These are phyloP conservation scores for Artemia franciscana DNA, from an alignment of 1,140 invertebrate genomes.

Conservation along the genomic window DNA sequence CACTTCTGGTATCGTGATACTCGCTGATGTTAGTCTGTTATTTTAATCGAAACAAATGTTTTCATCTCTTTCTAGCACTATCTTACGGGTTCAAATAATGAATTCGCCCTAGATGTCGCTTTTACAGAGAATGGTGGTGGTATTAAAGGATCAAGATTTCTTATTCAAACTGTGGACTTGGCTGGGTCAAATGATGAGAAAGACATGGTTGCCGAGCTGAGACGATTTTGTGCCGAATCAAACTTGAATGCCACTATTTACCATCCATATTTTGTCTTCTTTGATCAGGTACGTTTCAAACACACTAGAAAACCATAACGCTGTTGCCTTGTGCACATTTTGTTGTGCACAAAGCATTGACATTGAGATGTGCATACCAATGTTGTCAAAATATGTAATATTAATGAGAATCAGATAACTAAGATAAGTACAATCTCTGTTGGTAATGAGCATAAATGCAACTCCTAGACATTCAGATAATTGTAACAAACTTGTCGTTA, in stretches of 20 bases:
- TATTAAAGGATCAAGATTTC: constrained; percentile 57
- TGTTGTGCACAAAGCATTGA: too few relatives aligned
- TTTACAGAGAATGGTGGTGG: constrained; percentile 46
- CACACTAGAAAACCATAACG: too few relatives aligned
- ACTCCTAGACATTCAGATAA: too few relatives aligned
- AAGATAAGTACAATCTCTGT: too few relatives aligned
- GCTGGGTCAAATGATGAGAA: constrained; percentile 71
- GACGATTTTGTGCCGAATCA: constrained; percentile 49
- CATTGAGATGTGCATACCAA: too few relatives aligned
- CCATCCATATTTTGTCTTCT: constrained; percentile 84
- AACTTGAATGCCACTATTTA: constrained; percentile 67
- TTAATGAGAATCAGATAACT: too few relatives aligned
- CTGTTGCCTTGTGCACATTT: too few relatives aligned
- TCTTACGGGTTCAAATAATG: constrained; percentile 36
- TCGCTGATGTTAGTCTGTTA: background rate
- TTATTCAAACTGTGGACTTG: constrained; percentile 71
- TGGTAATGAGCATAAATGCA: too few relatives aligned
- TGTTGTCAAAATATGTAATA: too few relatives aligned
- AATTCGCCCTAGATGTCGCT: constrained; percentile 57
- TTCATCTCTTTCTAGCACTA: constrained; percentile 29
- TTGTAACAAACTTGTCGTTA: too few relatives aligned
- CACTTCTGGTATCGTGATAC: background rate
- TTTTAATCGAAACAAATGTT: too few relatives aligned
- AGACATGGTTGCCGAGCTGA: constrained; percentile 59
- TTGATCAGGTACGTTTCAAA: constrained; percentile 54